Evolutionary conservation across 2,888 invertebrate genomes (phyloP), one percentile per base, ranked within the genome.

Genomic region (Dinocampus coccinellae): DNA sequence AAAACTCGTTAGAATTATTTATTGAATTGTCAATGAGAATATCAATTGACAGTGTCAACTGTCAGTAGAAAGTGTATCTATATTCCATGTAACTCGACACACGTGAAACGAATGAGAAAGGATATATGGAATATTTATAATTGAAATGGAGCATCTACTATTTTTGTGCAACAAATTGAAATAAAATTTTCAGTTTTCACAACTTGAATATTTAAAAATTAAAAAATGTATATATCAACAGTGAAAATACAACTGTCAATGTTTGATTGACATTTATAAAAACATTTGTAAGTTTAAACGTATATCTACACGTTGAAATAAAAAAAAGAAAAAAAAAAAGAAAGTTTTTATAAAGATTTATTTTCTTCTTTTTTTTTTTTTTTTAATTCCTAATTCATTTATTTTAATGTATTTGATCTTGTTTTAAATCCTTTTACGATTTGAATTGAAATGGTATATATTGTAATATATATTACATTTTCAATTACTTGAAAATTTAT

Each of bases 401-500:
- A n/a, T 1, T n/a, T n/a, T n/a, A n/a, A 39, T 13, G 4, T 39
- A 3, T 3, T 3, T n/a, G n/a, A 39, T 39, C 39, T 39, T 11
- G 3, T 3, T 39, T 39, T 39, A 3, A 39, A n/a, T n/a, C n/a
- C n/a, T n/a, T n/a, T n/a, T n/a, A n/a, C n/a, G n/a, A n/a, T n/a
- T n/a, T n/a, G n/a, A 11, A 55, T 55, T 55, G 55, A 26, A 22
- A 55, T 24, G 11, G 13, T 24, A 24, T 55, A 3, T 55, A 55
- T 42, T 20, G 13, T 11, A 11, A 42, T 62, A 29, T 4, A 29
- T 47, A 47, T 47, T 47, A 47, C 64, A 66, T 36, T 60, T 62
- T 70, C 72, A 70, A 75, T 75, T 73, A 75, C 69, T 73, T 73
- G 69, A 52, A 60, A 72, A 75, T 75, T 72, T 75, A 75, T 75